Conservation (phyloP, 2,888 invertebrate species). For the Drosophila tanythrix region DNA sequence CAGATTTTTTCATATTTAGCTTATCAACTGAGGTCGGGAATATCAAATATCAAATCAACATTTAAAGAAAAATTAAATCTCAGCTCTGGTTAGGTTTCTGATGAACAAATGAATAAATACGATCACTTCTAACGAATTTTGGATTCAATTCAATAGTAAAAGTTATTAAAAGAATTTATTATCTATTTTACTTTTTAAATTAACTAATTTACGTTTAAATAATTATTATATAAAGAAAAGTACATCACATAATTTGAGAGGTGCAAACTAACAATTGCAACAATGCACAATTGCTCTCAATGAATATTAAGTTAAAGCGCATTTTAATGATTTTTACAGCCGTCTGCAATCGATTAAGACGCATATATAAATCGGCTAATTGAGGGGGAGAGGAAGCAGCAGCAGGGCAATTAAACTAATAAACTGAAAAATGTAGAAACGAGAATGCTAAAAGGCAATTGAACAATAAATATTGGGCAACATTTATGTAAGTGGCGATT, state of each 20-base stretch:
- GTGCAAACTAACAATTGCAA: not conserved
- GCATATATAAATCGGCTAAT: not conserved
- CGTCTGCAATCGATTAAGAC: slow-evolving; percentile 14
- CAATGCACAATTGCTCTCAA: slow-evolving; percentile 11
- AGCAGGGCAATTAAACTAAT: slow-evolving; percentile 52
- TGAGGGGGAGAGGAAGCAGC: not conserved
- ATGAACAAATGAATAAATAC: not conserved
- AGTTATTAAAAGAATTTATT: not conserved
- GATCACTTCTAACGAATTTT: not conserved
- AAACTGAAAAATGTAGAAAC: slow-evolving; percentile 25
- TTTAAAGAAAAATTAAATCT: not conserved
- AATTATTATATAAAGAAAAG: no score
- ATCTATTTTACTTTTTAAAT: not conserved
- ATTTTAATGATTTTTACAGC: slow-evolving; percentile 26
- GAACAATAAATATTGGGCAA: slow-evolving; percentile 66
- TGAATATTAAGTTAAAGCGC: slow-evolving; percentile 27
- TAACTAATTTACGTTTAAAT: not conserved
- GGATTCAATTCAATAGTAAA: not conserved
- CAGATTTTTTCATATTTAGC: not conserved
- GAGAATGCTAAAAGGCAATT: slow-evolving; percentile 12
- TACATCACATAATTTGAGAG: not conserved
- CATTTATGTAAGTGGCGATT: slow-evolving; percentile 70
- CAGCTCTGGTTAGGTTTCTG: not conserved
- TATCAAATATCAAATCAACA: no score
- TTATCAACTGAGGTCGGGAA: not conserved